A percentile compares a stretch with the other conserved stretches of the same genome.
phyloP scores from a whole-genome alignment of 2,113 vertebrate genomes.

The Aspiorhynchus laticeps region DNA sequence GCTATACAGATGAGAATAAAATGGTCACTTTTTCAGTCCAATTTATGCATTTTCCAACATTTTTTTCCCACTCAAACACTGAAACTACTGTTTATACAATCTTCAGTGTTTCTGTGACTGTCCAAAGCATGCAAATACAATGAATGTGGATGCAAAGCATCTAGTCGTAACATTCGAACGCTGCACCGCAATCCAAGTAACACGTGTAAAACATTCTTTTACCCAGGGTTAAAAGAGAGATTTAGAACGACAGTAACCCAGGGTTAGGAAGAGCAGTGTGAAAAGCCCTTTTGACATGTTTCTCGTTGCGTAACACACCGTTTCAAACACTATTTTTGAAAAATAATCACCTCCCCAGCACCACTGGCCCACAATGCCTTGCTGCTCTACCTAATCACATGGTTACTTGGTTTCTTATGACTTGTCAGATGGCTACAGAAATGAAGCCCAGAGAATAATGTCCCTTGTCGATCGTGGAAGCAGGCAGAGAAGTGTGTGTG shows the following conservation, averaged over 20 bases:
- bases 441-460: constrained; percentile 23
- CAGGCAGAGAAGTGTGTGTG: constrained; percentile 21
- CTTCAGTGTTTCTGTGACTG: neutral
- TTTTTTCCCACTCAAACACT: neutral
- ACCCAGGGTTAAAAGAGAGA: neutral
- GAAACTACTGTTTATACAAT: too few species aligned
- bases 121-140: neutral
- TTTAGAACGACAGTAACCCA: neutral
- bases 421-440: constrained; percentile 20
- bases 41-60: neutral
- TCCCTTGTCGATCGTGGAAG: constrained; percentile 17
- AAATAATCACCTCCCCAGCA: neutral
- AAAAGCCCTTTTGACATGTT: constrained; percentile 7
- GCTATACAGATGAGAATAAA: neutral
- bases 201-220: neutral
- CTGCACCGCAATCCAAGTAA: neutral
- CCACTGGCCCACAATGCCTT: constrained; percentile 8
- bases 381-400: constrained; percentile 29
- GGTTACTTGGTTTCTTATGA: constrained; percentile 25
- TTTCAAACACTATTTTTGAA: neutral
- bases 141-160: neutral
- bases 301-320: neutral
- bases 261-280: neutral
- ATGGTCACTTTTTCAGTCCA: neutral
- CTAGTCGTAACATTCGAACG: neutral